Percentiles rank a stretch among this genome's conserved stretches.
Conservation (phyloP, 1,140 invertebrate genomes). For the Scaptodrosophila lebanonensis region DNA sequence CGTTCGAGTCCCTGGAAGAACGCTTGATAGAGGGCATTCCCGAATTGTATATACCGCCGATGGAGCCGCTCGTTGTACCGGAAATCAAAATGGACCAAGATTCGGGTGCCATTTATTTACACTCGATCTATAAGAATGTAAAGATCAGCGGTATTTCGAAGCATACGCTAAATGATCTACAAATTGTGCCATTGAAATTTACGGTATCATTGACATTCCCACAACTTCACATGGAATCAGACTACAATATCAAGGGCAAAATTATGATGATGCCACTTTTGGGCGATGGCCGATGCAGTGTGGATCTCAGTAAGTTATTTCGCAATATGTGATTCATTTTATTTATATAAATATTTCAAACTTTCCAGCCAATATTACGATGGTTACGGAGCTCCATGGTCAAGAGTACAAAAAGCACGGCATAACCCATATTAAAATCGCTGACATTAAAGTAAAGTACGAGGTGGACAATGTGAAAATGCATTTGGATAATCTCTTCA, state of each 20-base stretch:
- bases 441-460: constrained; percentile 82
- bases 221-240: constrained; percentile 78
- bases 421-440: constrained; percentile 79
- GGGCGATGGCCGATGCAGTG: constrained; percentile 79
- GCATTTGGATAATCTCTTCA: constrained; percentile 83
- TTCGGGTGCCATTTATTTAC: constrained; percentile 64
- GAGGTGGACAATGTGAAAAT: constrained; percentile 80
- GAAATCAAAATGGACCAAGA: constrained; percentile 77
- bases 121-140: constrained; percentile 64
- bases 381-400: constrained; percentile 79
- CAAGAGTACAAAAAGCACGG: constrained; percentile 78
- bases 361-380: constrained; percentile 81
- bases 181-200: constrained; percentile 78
- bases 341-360: not conserved
- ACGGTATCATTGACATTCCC: constrained; percentile 79
- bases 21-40: constrained; percentile 80
- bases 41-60: constrained; percentile 81
- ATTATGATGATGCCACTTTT: constrained; percentile 82
- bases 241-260: constrained; percentile 80
- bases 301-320: constrained; percentile 80
- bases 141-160: constrained; percentile 59
- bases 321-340: not conserved
- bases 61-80: constrained; percentile 81
- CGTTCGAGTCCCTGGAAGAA: constrained; percentile 78
- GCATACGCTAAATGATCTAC: constrained; percentile 64